phyloP scores from a whole-genome alignment of 1,140 invertebrate species.

The Drosophila auraria region DNA sequence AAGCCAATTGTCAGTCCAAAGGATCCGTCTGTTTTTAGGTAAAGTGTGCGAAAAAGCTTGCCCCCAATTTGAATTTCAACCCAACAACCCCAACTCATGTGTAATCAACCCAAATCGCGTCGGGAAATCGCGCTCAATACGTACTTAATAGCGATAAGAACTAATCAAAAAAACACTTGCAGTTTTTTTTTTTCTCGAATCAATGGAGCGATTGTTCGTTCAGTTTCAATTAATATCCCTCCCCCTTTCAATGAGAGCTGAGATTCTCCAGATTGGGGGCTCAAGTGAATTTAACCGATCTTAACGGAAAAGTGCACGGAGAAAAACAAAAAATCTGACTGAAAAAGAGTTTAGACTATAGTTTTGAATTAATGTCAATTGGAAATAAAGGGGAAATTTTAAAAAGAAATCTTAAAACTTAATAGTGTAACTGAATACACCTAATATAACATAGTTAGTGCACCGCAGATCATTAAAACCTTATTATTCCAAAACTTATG shows the following conservation, averaged over 20 bases:
- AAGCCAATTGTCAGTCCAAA: conserved; percentile 4
- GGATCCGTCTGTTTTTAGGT: conserved; percentile 5
- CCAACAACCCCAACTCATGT: not conserved
- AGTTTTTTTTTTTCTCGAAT: conserved; percentile 13
- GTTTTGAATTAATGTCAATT: not conserved
- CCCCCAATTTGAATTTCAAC: conserved; percentile 9
- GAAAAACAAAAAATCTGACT: not conserved
- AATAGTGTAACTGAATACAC: not conserved
- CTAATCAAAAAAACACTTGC: conserved; percentile 22
- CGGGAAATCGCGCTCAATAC: conserved; percentile 10
- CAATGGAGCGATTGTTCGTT: conserved; percentile 26
- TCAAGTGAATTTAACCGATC: conserved; percentile 23
- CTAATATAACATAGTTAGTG: not conserved
- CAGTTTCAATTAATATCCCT: conserved; percentile 27
- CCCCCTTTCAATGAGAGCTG: conserved; percentile 13
- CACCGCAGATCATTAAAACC: no score
- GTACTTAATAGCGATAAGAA: conserved; percentile 30
- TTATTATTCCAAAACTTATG: no score
- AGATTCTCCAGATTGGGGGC: conserved; percentile 14
- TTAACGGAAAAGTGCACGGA: conserved; percentile 24
- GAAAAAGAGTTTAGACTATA: not conserved
- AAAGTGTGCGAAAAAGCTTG: conserved; percentile 19
- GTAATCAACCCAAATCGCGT: conserved; percentile 9
- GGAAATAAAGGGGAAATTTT: not conserved
- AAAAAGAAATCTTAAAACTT: no score